phyloP scores from a whole-genome alignment of 2,797 vertebrate species.

The Silurus aristotelis region DNA sequence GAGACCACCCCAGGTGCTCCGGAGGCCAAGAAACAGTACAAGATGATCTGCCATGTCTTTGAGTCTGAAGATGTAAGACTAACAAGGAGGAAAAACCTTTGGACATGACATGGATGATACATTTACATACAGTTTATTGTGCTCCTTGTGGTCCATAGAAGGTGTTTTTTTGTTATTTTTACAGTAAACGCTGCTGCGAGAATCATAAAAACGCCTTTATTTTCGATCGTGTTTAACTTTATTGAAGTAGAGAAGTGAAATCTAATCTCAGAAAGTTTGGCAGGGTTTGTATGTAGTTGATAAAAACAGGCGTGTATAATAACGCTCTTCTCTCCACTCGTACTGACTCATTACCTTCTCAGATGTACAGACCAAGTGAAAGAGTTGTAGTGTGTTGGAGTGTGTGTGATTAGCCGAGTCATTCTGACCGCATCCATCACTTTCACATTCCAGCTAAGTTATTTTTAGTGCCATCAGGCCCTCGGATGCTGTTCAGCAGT shows the following conservation, averaged over 20 bases:
- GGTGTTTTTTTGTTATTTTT: background rate
- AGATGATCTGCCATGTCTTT: constrained; percentile 99
- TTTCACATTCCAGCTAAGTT: constrained; percentile 22
- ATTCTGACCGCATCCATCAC: constrained; percentile 34
- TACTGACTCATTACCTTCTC: constrained; percentile 51
- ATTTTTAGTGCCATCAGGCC: constrained; percentile 18
- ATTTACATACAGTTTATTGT: background rate
- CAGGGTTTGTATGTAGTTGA: background rate
- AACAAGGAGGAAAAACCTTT: background rate
- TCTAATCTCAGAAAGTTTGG: constrained; percentile 25
- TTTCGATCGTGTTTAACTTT: background rate
- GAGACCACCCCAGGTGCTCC: constrained; percentile 94
- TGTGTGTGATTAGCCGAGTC: constrained; percentile 43
- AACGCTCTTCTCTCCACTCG: constrained; percentile 32
- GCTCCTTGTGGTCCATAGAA: background rate
- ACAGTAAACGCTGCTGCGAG: background rate
- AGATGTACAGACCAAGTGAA: constrained; percentile 38
- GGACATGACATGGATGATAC: background rate
- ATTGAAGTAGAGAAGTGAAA: background rate
- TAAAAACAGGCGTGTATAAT: constrained; percentile 38
- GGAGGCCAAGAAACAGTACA: constrained; percentile 97
- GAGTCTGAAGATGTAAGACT: constrained; percentile 95
- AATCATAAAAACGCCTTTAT: background rate
- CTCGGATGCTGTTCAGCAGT: background rate
- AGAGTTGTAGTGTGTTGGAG: constrained; percentile 14